Evolutionary conservation across 2,888 invertebrate species (phyloP).

Genomic region (Criorhina ranunculi): DNA sequence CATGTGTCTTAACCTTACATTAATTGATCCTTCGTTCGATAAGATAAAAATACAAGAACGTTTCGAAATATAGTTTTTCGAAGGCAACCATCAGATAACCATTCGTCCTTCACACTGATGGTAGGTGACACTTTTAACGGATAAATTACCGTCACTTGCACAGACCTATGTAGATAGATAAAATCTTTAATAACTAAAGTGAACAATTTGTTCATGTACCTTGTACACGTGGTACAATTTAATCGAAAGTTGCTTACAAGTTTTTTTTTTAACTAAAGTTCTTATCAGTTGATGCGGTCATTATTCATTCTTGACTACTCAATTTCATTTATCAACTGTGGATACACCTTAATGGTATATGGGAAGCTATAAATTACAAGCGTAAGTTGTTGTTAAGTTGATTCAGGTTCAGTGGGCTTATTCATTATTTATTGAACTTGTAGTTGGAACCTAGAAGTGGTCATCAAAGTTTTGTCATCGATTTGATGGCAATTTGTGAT

Average conservation of each 20-base stretch:
- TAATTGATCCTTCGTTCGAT: too few relatives aligned
- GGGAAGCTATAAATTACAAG: not conserved
- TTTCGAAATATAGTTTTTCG: too few relatives aligned
- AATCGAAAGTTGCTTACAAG: not conserved
- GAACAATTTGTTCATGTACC: not conserved
- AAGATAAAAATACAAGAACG: too few relatives aligned
- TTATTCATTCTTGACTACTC: conserved; percentile 1
- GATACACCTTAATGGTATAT: not conserved
- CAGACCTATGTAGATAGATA: not conserved
- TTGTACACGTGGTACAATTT: not conserved
- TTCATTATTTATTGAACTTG: not conserved
- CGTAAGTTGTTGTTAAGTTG: not conserved
- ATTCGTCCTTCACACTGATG: not conserved
- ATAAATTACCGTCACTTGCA: not conserved
- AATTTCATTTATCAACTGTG: not conserved
- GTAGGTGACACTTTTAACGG: not conserved
- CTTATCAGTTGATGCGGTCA: not conserved
- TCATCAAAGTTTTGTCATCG: too few relatives aligned
- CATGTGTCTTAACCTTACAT: too few relatives aligned
- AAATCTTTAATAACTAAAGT: conserved; percentile 12
- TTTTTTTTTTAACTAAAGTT: too few relatives aligned
- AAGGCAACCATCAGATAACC: too few relatives aligned
- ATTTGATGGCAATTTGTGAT: too few relatives aligned
- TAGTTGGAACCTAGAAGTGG: too few relatives aligned
- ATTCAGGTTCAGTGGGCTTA: not conserved